Evolutionary conservation across 2,113 vertebrate species (phyloP).

Genomic region (Erinaceus europaeus): DNA sequence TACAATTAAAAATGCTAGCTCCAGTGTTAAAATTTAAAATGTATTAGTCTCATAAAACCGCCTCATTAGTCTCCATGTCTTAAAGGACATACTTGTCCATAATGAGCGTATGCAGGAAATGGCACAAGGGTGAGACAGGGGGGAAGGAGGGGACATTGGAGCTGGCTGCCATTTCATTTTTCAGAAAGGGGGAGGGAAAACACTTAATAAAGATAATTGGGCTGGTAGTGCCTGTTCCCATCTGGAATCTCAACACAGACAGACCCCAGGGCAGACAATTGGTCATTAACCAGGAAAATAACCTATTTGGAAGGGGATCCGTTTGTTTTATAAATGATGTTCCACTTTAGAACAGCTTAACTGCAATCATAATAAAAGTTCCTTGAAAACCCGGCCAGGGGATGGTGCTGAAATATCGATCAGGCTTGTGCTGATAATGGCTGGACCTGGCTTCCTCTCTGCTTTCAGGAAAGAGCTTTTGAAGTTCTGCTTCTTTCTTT

Average conservation of each 20-base stretch:
- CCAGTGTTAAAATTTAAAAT: constrained; percentile 82
- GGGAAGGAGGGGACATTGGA: constrained; percentile 37
- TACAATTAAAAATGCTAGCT: constrained; percentile 82
- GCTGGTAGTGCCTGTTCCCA: constrained; percentile 62
- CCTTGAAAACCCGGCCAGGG: constrained; percentile 63
- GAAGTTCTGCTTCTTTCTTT: constrained; percentile 26
- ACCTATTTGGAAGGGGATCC: constrained; percentile 76
- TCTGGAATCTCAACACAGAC: constrained; percentile 70
- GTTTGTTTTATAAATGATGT: constrained; percentile 73
- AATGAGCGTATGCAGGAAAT: constrained; percentile 79
- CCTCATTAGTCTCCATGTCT: constrained; percentile 83
- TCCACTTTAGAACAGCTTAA: constrained; percentile 74
- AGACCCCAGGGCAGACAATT: constrained; percentile 70
- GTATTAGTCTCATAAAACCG: constrained; percentile 84
- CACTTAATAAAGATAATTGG: constrained; percentile 79
- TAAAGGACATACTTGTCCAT: constrained; percentile 81
- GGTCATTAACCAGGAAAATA: constrained; percentile 79
- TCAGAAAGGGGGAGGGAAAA: constrained; percentile 62
- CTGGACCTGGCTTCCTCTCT: not conserved
- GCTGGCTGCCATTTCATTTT: constrained; percentile 63
- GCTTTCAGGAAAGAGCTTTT: constrained; percentile 51
- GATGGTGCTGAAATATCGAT: constrained; percentile 73
- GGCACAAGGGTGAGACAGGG: constrained; percentile 34
- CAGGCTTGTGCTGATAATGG: constrained; percentile 51
- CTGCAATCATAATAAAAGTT: constrained; percentile 71